Evolutionary conservation across 1,140 invertebrate genomes (phyloP).

Genomic region (Acromyrmex heyeri): DNA sequence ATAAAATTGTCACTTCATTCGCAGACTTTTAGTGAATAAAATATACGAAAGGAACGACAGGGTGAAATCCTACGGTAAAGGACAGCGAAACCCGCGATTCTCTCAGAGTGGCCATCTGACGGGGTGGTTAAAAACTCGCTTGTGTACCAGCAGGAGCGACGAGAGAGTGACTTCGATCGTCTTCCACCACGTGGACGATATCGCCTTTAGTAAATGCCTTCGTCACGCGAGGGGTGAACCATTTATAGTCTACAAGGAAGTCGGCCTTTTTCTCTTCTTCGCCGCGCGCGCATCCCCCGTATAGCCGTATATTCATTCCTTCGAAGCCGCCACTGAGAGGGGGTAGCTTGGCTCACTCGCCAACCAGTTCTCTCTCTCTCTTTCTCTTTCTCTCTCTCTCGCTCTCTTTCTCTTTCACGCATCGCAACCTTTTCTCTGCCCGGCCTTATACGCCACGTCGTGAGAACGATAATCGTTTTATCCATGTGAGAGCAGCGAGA

Average conservation of each 20-base stretch:
- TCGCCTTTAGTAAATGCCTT: constrained; percentile 65
- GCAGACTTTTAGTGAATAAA: constrained; percentile 21
- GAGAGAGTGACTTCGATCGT: constrained; percentile 63
- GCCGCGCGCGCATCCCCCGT: neutral
- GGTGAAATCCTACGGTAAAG: neutral
- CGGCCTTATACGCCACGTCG: constrained; percentile 50
- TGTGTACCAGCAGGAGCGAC: constrained; percentile 54
- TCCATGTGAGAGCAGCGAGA: constrained; percentile 43
- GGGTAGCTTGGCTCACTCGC: constrained; percentile 25
- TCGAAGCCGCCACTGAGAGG: constrained; percentile 20
- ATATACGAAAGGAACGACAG: neutral
- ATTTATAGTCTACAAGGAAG: constrained; percentile 64
- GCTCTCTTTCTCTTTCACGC: neutral
- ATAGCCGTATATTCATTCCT: constrained; percentile 14
- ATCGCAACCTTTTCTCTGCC: constrained; percentile 61
- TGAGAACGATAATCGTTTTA: constrained; percentile 64
- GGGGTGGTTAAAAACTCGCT: constrained; percentile 55
- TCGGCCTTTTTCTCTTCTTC: constrained; percentile 37
- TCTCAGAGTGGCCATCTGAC: constrained; percentile 61
- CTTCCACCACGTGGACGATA: constrained; percentile 64
- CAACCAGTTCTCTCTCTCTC: too few relatives aligned
- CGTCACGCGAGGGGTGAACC: constrained; percentile 72
- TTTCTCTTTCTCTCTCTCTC: too few relatives aligned
- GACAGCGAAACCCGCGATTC: constrained; percentile 21
- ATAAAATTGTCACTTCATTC: constrained; percentile 37